A percentile compares a stretch with the other conserved stretches of the same genome.
Evolutionary conservation across 2,113 vertebrate genomes (phyloP).

Genomic region (Oryzias melastigma): DNA sequence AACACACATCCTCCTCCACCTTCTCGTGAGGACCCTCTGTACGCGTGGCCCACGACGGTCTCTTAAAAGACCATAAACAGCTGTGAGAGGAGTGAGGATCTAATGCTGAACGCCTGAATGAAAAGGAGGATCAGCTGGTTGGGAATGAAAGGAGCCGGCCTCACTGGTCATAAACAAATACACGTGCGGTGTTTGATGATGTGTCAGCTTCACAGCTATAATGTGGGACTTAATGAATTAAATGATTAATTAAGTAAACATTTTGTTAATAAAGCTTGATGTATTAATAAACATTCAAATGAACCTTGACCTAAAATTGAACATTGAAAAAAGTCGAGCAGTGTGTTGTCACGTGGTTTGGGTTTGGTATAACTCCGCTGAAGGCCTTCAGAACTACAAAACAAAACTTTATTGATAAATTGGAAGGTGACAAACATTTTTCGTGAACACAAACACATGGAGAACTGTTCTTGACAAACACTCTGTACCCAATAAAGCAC

Average conservation of each 20-base stretch:
- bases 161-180: constrained; percentile 36
- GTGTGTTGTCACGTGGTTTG: too few relatives aligned
- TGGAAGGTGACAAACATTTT: too few relatives aligned
- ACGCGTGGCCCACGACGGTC: constrained; percentile 51
- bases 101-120: constrained; percentile 14
- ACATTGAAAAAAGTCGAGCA: too few relatives aligned
- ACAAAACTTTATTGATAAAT: too few relatives aligned
- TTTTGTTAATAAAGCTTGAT: constrained; percentile 38
- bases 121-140: constrained; percentile 33
- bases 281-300: constrained; percentile 7
- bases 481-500: too few relatives aligned
- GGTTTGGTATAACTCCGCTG: too few relatives aligned
- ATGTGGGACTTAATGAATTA: constrained; percentile 18
- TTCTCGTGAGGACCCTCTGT: constrained; percentile 72
- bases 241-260: constrained; percentile 25
- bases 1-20: constrained; percentile 78
- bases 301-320: neutral
- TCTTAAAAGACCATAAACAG: constrained; percentile 60
- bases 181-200: constrained; percentile 28
- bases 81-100: constrained; percentile 33
- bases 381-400: too few relatives aligned
- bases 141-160: constrained; percentile 25
- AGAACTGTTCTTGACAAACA: too few relatives aligned
- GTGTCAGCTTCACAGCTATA: too few relatives aligned
- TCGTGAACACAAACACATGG: too few relatives aligned